Percentiles rank a stretch among this genome's conserved stretches.
These are phyloP conservation scores for Armadillidium nasatum DNA, from an alignment of 1,140 invertebrate genomes.

Conservation along the genomic window DNA sequence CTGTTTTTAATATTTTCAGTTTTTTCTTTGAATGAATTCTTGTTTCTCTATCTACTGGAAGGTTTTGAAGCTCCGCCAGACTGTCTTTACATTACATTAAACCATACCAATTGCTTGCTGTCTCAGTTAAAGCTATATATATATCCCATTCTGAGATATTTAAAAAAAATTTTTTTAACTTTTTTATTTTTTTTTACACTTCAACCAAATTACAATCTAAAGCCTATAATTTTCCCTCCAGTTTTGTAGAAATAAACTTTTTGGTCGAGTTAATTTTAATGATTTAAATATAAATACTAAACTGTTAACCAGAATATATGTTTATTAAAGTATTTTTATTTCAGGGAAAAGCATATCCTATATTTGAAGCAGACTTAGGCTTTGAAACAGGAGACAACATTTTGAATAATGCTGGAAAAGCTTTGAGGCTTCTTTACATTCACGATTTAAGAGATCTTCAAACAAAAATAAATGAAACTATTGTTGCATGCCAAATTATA, in stretches of 20 bases:
- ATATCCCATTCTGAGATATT: no score
- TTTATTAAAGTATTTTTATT: slow-evolving; percentile 39
- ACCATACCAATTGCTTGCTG: no score
- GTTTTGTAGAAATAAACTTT: neutral
- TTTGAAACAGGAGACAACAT: slow-evolving; percentile 65
- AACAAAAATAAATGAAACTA: slow-evolving; percentile 88
- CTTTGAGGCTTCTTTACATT: slow-evolving; percentile 82
- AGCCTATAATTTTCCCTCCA: no score
- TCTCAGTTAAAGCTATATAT: no score
- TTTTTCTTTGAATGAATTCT: no score
- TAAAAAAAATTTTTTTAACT: no score
- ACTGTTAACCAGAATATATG: neutral
- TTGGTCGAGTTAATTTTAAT: neutral
- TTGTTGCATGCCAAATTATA: slow-evolving; percentile 83
- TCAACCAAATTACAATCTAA: no score
- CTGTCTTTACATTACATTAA: no score
- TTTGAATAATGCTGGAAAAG: slow-evolving; percentile 71
- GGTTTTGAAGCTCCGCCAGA: no score
- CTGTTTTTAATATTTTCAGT: no score
- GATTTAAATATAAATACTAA: neutral
- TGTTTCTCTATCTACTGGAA: no score
- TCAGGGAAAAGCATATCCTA: slow-evolving; percentile 63
- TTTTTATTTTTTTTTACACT: no score
- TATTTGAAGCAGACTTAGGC: slow-evolving; percentile 63
- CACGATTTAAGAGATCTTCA: slow-evolving; percentile 85